Evolutionary conservation across 2,888 invertebrate species (phyloP).

Genomic region (Malachius bipustulatus): DNA sequence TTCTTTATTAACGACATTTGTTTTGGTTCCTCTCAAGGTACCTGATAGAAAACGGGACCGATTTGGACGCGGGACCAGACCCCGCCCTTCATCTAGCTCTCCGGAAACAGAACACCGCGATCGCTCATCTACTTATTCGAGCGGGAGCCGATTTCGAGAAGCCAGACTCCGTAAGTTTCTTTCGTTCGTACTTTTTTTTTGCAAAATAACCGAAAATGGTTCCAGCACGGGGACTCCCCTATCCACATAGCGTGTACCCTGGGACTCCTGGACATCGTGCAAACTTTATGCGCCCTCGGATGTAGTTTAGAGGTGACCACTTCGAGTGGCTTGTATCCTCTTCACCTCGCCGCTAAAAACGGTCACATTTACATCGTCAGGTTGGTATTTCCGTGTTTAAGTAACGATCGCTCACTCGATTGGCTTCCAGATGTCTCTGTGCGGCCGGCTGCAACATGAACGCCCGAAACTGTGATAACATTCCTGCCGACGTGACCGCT

Average conservation of each 20-base stretch:
- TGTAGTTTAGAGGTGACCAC: constrained; percentile 52
- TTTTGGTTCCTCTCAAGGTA: constrained; percentile 25
- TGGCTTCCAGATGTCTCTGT: constrained; percentile 45
- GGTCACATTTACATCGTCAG: constrained; percentile 60
- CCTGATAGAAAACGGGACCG: constrained; percentile 33
- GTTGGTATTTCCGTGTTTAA: constrained; percentile 30
- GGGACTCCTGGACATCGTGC: constrained; percentile 44
- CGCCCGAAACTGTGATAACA: constrained; percentile 53
- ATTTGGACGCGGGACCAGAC: constrained; percentile 35
- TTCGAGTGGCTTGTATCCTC: constrained; percentile 47
- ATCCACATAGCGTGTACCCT: constrained; percentile 46
- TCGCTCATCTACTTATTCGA: constrained; percentile 47
- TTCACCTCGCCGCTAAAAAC: constrained; percentile 59
- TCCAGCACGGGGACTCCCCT: constrained; percentile 46
- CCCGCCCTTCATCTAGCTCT: constrained; percentile 51
- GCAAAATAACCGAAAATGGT: too few relatives aligned
- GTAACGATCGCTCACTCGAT: too few relatives aligned
- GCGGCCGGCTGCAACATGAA: constrained; percentile 60
- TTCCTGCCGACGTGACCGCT: constrained; percentile 66
- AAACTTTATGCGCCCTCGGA: constrained; percentile 46
- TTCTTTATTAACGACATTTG: too few relatives aligned
- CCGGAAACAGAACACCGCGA: constrained; percentile 41
- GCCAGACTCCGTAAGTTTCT: constrained; percentile 37
- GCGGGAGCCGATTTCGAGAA: constrained; percentile 47
- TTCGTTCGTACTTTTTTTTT: too few relatives aligned